Conservation (phyloP, 2,113 vertebrate species). For the Galemys pyrenaicus region DNA sequence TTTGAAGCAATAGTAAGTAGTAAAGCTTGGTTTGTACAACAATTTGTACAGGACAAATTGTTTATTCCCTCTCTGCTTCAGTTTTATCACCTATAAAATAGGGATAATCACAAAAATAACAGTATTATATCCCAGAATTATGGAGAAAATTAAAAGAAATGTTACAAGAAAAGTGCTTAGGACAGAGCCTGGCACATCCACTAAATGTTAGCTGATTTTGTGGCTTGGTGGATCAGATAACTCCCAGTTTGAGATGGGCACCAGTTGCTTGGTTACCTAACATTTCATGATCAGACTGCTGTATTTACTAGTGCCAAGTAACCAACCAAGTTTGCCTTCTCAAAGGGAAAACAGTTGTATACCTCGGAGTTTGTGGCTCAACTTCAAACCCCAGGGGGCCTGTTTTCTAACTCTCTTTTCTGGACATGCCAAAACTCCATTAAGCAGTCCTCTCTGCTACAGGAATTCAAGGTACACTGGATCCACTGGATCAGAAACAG, state of each 20-base stretch:
- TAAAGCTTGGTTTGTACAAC: no score
- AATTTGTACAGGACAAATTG: background rate
- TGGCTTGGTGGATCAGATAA: background rate
- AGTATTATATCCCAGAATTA: background rate
- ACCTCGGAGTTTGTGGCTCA: background rate
- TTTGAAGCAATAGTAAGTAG: background rate
- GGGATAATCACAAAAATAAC: background rate
- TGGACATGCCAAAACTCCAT: background rate
- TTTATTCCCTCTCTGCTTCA: background rate
- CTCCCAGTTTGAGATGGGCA: background rate
- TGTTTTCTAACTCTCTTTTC: background rate
- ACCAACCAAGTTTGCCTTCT: background rate
- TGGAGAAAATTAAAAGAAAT: background rate
- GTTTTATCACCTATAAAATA: background rate
- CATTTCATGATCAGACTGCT: background rate
- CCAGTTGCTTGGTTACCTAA: background rate
- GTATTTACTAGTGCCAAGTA: background rate
- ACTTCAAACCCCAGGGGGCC: background rate
- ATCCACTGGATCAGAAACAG: background rate
- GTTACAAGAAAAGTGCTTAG: background rate
- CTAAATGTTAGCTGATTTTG: background rate
- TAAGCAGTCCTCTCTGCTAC: background rate
- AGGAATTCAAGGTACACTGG: background rate
- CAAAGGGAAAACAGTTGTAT: background rate
- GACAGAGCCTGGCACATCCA: background rate